phyloP scores from a whole-genome alignment of 2,888 invertebrate genomes.

The Psylliodes chrysocephalus region DNA sequence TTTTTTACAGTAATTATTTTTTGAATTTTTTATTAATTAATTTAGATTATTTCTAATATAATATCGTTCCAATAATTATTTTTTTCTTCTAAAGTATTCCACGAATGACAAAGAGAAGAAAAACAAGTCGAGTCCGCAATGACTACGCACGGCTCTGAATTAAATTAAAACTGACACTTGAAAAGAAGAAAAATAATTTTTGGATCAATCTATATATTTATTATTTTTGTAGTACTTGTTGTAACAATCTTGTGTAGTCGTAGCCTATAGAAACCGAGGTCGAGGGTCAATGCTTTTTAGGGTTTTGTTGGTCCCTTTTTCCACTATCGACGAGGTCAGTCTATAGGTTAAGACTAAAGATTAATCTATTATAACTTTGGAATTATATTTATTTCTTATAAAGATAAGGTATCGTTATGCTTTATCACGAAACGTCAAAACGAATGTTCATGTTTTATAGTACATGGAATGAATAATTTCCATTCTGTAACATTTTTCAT shows the following conservation, averaged over 20 bases:
- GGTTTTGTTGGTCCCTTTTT: not conserved
- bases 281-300: not conserved
- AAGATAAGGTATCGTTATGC: not conserved
- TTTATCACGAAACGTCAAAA: slow-evolving; percentile 6
- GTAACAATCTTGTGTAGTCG: not conserved
- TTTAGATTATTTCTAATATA: too few relatives aligned
- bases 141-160: too few relatives aligned
- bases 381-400: slow-evolving; percentile 19
- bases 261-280: not conserved
- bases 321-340: slow-evolving; percentile 2
- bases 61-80: too few relatives aligned
- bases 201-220: too few relatives aligned
- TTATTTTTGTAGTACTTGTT: too few relatives aligned
- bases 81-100: too few relatives aligned
- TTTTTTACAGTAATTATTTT: too few relatives aligned
- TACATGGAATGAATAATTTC: slow-evolving; percentile 8
- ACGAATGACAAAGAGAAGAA: too few relatives aligned
- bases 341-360: not conserved
- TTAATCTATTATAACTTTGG: not conserved
- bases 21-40: too few relatives aligned
- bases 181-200: too few relatives aligned
- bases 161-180: too few relatives aligned
- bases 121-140: too few relatives aligned
- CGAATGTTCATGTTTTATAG: not conserved
- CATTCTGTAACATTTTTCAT: not conserved